phyloP scores from a whole-genome alignment of 2,113 vertebrate genomes.

The Sorex fumeus region DNA sequence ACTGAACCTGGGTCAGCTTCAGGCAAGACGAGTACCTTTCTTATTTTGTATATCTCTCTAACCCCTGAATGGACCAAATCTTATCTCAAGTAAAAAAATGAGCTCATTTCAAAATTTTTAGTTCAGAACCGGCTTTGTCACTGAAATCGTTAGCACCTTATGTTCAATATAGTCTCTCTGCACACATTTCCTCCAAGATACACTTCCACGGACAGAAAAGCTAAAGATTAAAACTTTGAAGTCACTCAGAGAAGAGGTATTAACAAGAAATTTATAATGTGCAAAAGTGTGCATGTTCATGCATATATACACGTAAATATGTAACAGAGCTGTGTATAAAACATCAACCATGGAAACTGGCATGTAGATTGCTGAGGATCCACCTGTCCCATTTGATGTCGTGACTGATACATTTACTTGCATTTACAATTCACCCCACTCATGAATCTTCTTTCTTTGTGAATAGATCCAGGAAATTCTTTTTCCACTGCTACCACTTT shows the following conservation, averaged over 20 bases:
- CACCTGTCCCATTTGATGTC: background rate
- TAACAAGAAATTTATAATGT: background rate
- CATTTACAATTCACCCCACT: background rate
- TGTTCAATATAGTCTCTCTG: background rate
- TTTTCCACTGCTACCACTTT: background rate
- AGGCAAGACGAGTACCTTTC: too few species aligned
- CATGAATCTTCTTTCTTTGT: background rate
- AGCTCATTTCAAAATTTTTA: background rate
- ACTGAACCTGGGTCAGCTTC: too few species aligned
- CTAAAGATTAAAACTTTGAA: background rate
- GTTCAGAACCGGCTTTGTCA: background rate
- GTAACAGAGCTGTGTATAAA: background rate
- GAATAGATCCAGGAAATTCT: background rate
- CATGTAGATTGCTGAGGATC: background rate
- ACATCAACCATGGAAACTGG: background rate
- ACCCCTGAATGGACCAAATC: background rate
- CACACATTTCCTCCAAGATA: background rate
- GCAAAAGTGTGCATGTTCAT: background rate
- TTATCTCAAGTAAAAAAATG: background rate
- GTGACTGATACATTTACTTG: background rate
- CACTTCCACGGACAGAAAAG: background rate
- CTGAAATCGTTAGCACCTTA: background rate
- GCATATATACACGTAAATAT: background rate
- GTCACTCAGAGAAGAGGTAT: background rate
- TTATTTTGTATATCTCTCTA: too few species aligned